Conservation (phyloP, 2,888 invertebrate species). For the Platycnemis pennipes region DNA sequence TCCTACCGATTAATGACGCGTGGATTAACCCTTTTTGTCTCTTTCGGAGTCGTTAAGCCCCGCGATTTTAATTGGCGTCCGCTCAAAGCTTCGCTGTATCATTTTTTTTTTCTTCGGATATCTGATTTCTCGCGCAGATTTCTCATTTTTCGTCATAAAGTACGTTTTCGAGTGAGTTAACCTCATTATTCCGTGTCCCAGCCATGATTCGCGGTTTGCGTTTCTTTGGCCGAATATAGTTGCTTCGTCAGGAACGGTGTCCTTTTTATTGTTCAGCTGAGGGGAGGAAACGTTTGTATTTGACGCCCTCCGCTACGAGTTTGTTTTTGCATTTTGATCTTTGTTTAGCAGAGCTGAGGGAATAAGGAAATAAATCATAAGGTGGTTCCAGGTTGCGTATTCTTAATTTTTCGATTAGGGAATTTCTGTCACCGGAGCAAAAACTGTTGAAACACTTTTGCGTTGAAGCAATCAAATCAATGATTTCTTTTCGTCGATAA, state of each 20-base stretch:
- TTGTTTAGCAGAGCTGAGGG: neutral
- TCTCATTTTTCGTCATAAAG: slow-evolving; percentile 15
- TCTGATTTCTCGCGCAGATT: slow-evolving; percentile 4
- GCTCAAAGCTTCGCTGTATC: neutral
- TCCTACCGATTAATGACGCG: neutral
- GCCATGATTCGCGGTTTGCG: neutral
- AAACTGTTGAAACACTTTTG: neutral
- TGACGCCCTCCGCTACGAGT: neutral
- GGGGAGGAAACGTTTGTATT: neutral
- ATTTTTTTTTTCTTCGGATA: slow-evolving; percentile 33
- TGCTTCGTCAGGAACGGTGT: neutral
- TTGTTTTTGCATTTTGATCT: neutral
- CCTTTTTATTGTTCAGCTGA: neutral
- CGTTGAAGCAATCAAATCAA: neutral
- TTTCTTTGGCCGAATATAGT: neutral
- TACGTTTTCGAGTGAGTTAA: slow-evolving; percentile 14
- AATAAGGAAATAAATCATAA: neutral
- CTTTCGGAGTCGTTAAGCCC: slow-evolving; percentile 6
- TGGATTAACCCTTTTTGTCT: neutral
- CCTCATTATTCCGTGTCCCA: slow-evolving; percentile 20
- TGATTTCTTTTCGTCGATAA: too few species aligned
- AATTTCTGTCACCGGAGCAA: neutral
- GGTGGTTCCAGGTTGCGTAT: neutral
- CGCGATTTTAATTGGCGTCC: slow-evolving; percentile 59
- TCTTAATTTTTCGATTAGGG: neutral